A percentile compares a stretch with the other conserved stretches of the same genome.
Conservation (phyloP, 1,140 invertebrate species). For the Drosophila mayri region DNA sequence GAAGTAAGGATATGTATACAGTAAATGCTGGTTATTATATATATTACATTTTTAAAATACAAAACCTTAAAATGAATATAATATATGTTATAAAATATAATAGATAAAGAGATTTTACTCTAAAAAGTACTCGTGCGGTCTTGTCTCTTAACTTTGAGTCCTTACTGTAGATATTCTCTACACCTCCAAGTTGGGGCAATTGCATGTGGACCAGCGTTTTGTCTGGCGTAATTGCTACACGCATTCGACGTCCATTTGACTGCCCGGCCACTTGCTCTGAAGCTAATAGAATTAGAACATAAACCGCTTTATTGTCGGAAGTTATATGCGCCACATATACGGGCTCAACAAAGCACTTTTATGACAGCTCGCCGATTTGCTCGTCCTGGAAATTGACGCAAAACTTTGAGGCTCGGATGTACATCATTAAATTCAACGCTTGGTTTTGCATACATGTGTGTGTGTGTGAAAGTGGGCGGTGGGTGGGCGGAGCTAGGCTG, state of each 20-base stretch:
- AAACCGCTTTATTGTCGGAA: constrained; percentile 76
- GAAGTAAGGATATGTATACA: neutral
- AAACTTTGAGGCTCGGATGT: constrained; percentile 44
- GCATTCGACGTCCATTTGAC: constrained; percentile 44
- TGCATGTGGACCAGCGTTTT: constrained; percentile 42
- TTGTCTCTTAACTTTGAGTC: neutral
- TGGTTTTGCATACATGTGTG: constrained; percentile 47
- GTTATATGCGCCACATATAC: constrained; percentile 24
- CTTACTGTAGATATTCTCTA: neutral
- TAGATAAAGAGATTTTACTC: neutral
- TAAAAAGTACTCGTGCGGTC: too few species aligned
- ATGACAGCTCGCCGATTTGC: constrained; percentile 70
- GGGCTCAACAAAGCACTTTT: constrained; percentile 52
- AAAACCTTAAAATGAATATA: neutral
- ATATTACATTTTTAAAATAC: neutral
- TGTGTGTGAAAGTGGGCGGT: constrained; percentile 6
- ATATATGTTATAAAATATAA: neutral
- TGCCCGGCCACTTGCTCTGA: constrained; percentile 52
- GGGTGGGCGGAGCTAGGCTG: constrained; percentile 17
- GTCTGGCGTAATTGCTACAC: constrained; percentile 70
- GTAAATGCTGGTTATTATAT: neutral
- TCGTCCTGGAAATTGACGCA: constrained; percentile 56
- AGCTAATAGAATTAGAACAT: constrained; percentile 80
- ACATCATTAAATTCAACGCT: constrained; percentile 61
- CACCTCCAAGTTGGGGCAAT: constrained; percentile 14